Base-by-base conservation (phyloP, 2,888 invertebrate species). In the Parnassius mnemosyne region DNA sequence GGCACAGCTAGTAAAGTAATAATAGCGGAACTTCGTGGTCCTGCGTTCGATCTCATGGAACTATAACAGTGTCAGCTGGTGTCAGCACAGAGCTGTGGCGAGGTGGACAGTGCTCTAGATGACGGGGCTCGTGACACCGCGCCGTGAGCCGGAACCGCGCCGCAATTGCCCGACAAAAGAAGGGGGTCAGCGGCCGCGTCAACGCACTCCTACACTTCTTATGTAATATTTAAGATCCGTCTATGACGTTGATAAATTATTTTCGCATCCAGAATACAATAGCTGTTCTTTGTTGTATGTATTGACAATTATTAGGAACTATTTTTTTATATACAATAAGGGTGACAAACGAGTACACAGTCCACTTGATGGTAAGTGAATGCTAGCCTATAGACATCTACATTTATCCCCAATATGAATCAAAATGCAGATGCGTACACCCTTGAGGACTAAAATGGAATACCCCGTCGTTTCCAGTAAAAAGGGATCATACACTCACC, bases 141-240 rank as follows among this genome's bases (percentile, higher is more conserved):
- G 63, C 44, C 54, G 68, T 61, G 62, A 52, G 53, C 51, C 53
- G 47, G 57, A 52, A 52, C 49, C 13, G 49, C 11, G 41, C 10
- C 12, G 25, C 34, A 52, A n/a, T 41, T 41, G 52, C 12, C 52
- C 34, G 34, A 34, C 52, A 52, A 52, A 52, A 52, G 52, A 52
- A 52, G n/a, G 12, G 52, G 52, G 52, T 52, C 52, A 25, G 25
- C 34, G 57, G 20, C 57, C 52, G 54, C 58, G 61, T 52, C 43
- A 11, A 11, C 11, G 16, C 47, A n/a, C 47, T 47, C 3, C 12
- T n/a, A 12, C 9, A n/a, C 13, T 13, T n/a, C 49, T 49, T 49
- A 49, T 13, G 49, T 13, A 49, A 49, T 13, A 49, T 13, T 49
- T 13, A 13, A 49, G 13, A 49, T 49, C 9, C 47, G n/a, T 47